Evolutionary conservation across 2,113 vertebrate genomes (phyloP).

Genomic region (Barnardius zonarius): DNA sequence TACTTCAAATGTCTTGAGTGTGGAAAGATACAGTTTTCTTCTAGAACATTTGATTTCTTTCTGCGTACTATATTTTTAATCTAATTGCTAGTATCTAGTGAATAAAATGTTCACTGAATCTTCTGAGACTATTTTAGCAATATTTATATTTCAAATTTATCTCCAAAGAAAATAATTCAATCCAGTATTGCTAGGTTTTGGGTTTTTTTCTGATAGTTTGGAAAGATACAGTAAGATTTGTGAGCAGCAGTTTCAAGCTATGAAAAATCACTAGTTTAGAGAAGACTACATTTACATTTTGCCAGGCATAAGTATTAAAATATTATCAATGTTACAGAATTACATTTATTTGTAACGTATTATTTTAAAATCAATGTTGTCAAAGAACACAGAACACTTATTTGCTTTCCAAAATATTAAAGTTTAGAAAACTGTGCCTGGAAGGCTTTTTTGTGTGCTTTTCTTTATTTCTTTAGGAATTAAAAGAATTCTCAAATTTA

Average conservation of each 20-base stretch:
- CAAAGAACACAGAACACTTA: background rate
- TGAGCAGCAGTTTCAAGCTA: background rate
- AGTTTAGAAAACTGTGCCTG: background rate
- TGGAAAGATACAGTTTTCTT: no score
- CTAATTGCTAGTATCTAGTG: no score
- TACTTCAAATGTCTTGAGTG: no score
- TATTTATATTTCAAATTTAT: background rate
- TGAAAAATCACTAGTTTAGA: background rate
- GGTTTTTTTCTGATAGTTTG: background rate
- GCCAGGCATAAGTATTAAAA: background rate
- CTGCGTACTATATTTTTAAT: no score
- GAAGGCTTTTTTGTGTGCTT: background rate
- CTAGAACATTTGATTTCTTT: no score
- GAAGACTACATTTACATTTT: background rate
- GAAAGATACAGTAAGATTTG: background rate
- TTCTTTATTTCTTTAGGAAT: background rate
- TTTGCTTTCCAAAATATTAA: background rate
- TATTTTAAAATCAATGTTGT: background rate
- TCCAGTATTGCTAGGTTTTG: background rate
- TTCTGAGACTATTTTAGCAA: background rate
- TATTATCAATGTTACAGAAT: background rate
- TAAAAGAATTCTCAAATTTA: background rate
- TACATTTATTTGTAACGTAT: background rate
- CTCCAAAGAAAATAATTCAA: background rate
- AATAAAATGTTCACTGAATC: no score